A percentile compares a stretch with the other conserved stretches of the same genome.
Conservation (phyloP, 2,888 invertebrate genomes). For the Microctonus aethiopoides region DNA sequence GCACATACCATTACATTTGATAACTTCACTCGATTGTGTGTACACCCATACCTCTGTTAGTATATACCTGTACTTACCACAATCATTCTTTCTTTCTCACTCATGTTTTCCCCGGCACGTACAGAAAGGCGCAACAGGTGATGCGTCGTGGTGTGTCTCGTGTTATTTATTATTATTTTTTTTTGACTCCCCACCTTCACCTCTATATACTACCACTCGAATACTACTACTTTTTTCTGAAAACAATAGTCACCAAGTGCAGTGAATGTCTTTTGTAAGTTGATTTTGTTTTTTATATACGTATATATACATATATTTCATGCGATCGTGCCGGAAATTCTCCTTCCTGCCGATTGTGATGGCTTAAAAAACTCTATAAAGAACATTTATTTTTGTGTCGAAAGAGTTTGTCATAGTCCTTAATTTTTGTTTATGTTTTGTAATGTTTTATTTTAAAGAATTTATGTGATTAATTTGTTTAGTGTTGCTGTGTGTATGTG, state of each 20-base stretch:
- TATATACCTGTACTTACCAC: no score
- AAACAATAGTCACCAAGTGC: constrained; percentile 15
- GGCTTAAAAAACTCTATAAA: constrained; percentile 16
- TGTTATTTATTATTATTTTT: constrained; percentile 4
- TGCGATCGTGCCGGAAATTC: constrained; percentile 25
- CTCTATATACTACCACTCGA: not conserved
- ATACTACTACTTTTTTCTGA: constrained; percentile 8
- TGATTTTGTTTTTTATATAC: not conserved
- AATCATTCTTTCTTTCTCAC: not conserved
- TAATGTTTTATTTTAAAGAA: no score
- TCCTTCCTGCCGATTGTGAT: constrained; percentile 26
- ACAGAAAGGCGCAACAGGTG: constrained; percentile 32
- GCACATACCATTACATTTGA: constrained; percentile 22
- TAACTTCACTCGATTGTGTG: constrained; percentile 20
- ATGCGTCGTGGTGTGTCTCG: constrained; percentile 24
- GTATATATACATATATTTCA: not conserved
- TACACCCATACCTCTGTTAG: no score
- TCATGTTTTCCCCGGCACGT: constrained; percentile 15
- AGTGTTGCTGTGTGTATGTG: not conserved
- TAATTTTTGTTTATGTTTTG: not conserved
- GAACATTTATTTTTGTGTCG: constrained; percentile 9
- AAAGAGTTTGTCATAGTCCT: no score
- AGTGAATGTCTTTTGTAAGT: constrained; percentile 25
- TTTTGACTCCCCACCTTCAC: not conserved
- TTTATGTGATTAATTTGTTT: no score